These are phyloP conservation scores for Thalassophryne amazonica DNA, from an alignment of 2,797 vertebrate genomes.

Conservation along the genomic window DNA sequence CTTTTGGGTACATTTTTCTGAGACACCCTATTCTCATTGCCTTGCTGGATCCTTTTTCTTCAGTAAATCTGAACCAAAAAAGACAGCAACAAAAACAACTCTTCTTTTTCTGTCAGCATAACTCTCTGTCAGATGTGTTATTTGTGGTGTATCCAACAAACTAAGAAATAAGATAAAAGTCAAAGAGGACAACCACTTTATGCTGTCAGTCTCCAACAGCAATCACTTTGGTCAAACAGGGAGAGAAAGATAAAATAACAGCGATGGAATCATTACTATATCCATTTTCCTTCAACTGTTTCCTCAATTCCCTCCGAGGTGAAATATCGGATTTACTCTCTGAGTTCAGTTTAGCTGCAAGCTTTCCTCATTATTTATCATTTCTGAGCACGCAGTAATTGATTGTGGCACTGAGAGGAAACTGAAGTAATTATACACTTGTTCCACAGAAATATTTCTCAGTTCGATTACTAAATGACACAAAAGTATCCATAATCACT, in stretches of 20 bases:
- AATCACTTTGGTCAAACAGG: slow-evolving; percentile 10
- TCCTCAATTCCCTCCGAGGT: slow-evolving; percentile 44
- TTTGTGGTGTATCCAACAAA: too few species aligned
- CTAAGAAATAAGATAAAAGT: neutral
- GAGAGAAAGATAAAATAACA: slow-evolving; percentile 44
- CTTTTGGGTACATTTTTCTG: too few species aligned
- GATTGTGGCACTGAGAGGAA: slow-evolving; percentile 59
- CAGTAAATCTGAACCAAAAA: too few species aligned
- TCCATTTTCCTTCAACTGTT: slow-evolving; percentile 52
- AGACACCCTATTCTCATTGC: too few species aligned
- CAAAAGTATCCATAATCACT: slow-evolving; percentile 48
- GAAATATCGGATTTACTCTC: slow-evolving; percentile 61
- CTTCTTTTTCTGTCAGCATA: too few species aligned
- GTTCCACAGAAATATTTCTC: slow-evolving; percentile 52
- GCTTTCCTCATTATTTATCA: slow-evolving; percentile 64
- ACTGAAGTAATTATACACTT: slow-evolving; percentile 67
- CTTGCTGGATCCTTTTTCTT: too few species aligned
- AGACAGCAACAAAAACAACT: too few species aligned
- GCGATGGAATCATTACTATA: slow-evolving; percentile 53
- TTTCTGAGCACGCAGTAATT: slow-evolving; percentile 68
- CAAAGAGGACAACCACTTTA: slow-evolving; percentile 1
- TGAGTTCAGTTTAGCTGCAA: slow-evolving; percentile 58
- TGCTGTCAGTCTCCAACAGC: neutral
- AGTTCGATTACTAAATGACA: slow-evolving; percentile 33
- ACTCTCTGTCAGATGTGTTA: too few species aligned